Evolutionary conservation across 2,888 invertebrate species (phyloP), one percentile per base, ranked within the genome.

Genomic region (Ischnus inquisitorius): DNA sequence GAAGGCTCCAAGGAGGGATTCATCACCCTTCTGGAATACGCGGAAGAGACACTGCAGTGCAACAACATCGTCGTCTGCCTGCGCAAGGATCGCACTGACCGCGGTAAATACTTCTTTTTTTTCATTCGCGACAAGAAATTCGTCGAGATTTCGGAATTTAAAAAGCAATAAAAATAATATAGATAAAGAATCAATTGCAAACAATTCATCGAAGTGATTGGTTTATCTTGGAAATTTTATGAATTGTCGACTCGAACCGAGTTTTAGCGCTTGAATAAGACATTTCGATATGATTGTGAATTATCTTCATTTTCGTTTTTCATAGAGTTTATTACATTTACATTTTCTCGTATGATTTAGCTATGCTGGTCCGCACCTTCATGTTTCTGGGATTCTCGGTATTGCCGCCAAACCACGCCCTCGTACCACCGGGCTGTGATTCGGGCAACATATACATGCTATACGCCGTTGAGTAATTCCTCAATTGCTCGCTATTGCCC

Each of bases 1-100:
- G 98, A 97, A 91, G 97, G 98, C 89, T 98, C 98, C 89, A 98
- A 98, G 94, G 98, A 99, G 94, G 98, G 98, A 88, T 98, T 99
- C 94, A 96, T 99, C 90, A 96, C 98, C 65, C 95, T 99, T 75
- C 95, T 99, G 90, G 99, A 99, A 95, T 98, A 98, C 92, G 99
- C 98, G 75, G 99, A 99, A 94, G 99, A 99, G 92, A 96, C 97
- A 86, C 95, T 99, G 75, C 96, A 96, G 85, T 98, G 98, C 93
- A 95, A 95, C 88, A 96, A 97, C 92, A 97, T 97, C 91, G 95
- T 97, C 87, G 95, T 97, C 92, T 97, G 97, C 94, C 96, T 98
- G 93, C 96, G 96, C 88, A 98, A 98, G 94, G 96, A 97, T 91
- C 96, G 98, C 75, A 94, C 96, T 69, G 98, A 99, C 92, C 96